Evolutionary conservation across 2,888 invertebrate genomes (phyloP).

Genomic region (Sminthurides aquaticus): DNA sequence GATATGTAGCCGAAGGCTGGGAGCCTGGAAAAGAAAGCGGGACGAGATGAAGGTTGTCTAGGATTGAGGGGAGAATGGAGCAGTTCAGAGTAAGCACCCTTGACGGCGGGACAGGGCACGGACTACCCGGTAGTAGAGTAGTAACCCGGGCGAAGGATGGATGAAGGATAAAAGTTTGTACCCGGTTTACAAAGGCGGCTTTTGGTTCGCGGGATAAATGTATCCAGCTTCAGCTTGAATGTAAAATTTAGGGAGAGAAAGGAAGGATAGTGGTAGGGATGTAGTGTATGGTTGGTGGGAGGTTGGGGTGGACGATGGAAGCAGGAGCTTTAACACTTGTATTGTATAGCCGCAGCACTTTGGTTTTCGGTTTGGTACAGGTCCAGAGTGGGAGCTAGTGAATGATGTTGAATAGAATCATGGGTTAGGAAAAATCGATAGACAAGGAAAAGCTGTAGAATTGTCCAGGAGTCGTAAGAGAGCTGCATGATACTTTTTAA

Average conservation of each 20-base stretch:
- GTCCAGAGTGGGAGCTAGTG: too few species aligned
- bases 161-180: background rate
- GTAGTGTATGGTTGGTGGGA: too few species aligned
- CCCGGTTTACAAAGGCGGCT: background rate
- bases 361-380: too few species aligned
- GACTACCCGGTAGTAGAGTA: too few species aligned
- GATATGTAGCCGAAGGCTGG: background rate
- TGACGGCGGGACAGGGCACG: background rate
- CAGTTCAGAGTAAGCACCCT: background rate
- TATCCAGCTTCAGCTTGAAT: too few species aligned
- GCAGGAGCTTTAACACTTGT: too few species aligned
- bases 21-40: background rate
- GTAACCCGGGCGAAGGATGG: background rate
- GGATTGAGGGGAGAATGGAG: background rate
- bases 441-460: constrained; percentile 15
- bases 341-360: too few species aligned
- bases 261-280: too few species aligned
- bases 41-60: background rate
- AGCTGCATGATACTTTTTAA: background rate
- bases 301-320: too few species aligned
- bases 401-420: constrained; percentile 1
- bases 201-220: too few species aligned
- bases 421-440: constrained; percentile 19
- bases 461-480: background rate
- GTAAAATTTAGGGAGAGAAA: too few species aligned